These are phyloP conservation scores for Philhelius pedissequus DNA, from an alignment of 2,888 invertebrate genomes.

Conservation along the genomic window DNA sequence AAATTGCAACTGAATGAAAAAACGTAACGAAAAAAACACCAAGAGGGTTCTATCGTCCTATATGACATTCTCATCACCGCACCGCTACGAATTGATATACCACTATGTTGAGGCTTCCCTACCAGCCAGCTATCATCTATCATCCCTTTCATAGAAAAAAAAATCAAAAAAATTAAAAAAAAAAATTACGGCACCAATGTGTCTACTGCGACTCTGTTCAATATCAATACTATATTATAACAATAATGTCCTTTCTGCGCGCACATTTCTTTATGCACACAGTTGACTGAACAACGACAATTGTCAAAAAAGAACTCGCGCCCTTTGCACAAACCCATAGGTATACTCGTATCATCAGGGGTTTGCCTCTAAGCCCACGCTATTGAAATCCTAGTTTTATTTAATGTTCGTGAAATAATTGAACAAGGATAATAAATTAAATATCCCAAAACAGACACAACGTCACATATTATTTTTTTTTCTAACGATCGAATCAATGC, in stretches of 20 bases:
- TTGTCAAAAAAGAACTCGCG: slow-evolving; percentile 51
- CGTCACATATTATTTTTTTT: neutral
- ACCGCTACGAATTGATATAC: slow-evolving; percentile 66
- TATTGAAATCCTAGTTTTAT: slow-evolving; percentile 43
- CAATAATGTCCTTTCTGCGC: slow-evolving; percentile 24
- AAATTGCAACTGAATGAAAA: slow-evolving; percentile 64
- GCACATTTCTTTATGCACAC: slow-evolving; percentile 15
- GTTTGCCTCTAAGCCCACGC: slow-evolving; percentile 48
- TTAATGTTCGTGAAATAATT: slow-evolving; percentile 62
- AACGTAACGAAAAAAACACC: slow-evolving; percentile 30
- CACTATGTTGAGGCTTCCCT: slow-evolving; percentile 63
- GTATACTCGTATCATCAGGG: too few species aligned
- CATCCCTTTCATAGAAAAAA: slow-evolving; percentile 37
- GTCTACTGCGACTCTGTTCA: slow-evolving; percentile 41
- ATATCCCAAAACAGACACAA: slow-evolving; percentile 22
- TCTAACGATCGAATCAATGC: slow-evolving; percentile 41
- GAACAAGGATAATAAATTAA: slow-evolving; percentile 67
- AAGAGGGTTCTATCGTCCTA: neutral
- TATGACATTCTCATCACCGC: slow-evolving; percentile 34
- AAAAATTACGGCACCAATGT: slow-evolving; percentile 59
- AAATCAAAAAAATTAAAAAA: neutral
- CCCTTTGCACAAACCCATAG: slow-evolving; percentile 63
- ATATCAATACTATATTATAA: slow-evolving; percentile 14
- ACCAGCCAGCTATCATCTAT: slow-evolving; percentile 48
- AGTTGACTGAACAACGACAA: slow-evolving; percentile 49